Conservation (phyloP, 30 jellyfish, hydroid and myxozoan species). For the Nemopilema nomurai region DNA sequence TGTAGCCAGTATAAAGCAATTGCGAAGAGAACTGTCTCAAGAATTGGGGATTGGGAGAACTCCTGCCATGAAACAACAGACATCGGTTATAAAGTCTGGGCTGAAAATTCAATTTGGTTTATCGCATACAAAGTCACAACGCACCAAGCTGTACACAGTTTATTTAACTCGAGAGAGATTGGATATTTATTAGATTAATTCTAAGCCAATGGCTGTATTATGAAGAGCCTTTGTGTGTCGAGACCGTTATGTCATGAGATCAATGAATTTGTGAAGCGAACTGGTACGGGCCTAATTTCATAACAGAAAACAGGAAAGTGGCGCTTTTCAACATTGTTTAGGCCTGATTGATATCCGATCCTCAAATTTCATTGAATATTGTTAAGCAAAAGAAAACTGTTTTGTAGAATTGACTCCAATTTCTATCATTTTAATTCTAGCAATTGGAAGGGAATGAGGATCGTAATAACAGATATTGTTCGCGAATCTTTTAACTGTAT, state of each 20-base stretch:
- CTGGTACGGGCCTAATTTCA: not conserved
- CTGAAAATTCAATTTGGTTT: not conserved
- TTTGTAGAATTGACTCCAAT: not conserved
- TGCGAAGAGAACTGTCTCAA: too few species aligned
- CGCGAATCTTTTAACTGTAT: not conserved
- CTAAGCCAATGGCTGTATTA: conserved; percentile 4
- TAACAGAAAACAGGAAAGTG: not conserved
- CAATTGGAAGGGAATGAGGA: not conserved
- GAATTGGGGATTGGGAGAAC: not conserved
- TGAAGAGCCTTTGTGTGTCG: conserved; percentile 8
- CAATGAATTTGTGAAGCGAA: not conserved
- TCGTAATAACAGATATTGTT: not conserved
- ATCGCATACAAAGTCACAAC: not conserved
- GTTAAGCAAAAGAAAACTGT: not conserved
- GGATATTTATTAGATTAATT: conserved; percentile 2
- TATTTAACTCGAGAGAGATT: not conserved
- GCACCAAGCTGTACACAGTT: not conserved
- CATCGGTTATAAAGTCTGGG: too few species aligned
- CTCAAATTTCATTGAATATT: not conserved
- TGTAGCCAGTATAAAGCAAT: too few species aligned
- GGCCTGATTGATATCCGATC: not conserved
- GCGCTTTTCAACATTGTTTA: not conserved
- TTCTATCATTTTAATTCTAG: not conserved
- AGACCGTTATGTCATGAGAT: conserved; percentile 5
- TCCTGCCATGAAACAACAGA: not conserved